These are phyloP conservation scores for Dascillus cervinus DNA, from an alignment of 2,888 invertebrate species.

Conservation along the genomic window DNA sequence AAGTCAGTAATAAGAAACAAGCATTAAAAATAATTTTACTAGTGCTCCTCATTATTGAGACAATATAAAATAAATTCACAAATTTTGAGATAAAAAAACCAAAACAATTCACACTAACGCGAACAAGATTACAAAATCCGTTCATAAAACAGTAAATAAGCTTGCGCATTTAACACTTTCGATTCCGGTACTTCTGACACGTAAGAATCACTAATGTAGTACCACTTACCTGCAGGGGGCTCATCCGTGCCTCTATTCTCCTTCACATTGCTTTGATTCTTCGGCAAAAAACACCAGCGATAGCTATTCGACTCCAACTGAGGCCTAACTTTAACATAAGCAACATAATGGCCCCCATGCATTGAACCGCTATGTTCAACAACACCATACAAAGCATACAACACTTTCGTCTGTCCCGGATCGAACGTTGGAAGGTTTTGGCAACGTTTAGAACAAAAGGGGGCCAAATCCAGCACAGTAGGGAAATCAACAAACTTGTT, in stretches of 20 bases:
- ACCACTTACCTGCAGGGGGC: constrained; percentile 77
- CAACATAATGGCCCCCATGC: constrained; percentile 86
- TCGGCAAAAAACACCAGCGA: constrained; percentile 66
- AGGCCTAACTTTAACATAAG: constrained; percentile 84
- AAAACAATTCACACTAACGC: constrained; percentile 5
- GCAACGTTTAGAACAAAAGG: constrained; percentile 69
- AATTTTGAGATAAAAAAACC: constrained; percentile 1
- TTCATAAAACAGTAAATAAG: constrained; percentile 95
- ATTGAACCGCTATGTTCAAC: constrained; percentile 92
- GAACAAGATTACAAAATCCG: constrained; percentile 61
- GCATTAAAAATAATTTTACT: too few relatives aligned
- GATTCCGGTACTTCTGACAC: constrained; percentile 75
- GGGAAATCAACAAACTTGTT: constrained; percentile 84
- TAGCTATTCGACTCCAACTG: constrained; percentile 55
- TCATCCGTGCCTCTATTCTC: constrained; percentile 37
- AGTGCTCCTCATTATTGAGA: too few relatives aligned
- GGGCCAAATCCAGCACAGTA: constrained; percentile 75
- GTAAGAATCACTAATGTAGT: constrained; percentile 84
- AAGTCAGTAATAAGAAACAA: too few relatives aligned
- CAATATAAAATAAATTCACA: constrained; percentile 4
- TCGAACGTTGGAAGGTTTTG: constrained; percentile 50
- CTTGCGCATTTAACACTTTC: constrained; percentile 76
- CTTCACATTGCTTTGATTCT: constrained; percentile 30
- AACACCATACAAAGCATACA: constrained; percentile 89
- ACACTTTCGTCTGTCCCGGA: constrained; percentile 41